phyloP scores from a whole-genome alignment of 2,797 vertebrate genomes.

The Cercopithecus neglectus region DNA sequence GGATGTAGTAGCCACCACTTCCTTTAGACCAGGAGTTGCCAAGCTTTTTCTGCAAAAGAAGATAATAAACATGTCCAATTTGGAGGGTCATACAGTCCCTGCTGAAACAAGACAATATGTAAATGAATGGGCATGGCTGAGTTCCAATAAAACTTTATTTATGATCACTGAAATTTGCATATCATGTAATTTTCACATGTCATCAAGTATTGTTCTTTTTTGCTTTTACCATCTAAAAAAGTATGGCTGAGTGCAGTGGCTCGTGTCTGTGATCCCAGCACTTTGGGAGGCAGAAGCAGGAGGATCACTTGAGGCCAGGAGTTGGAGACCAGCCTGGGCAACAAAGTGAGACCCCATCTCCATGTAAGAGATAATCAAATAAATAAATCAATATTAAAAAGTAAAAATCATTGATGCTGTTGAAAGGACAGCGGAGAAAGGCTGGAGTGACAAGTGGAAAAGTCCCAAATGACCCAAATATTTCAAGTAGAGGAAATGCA shows the following conservation, averaged over 20 bases:
- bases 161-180: not conserved
- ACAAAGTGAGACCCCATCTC: not conserved
- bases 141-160: not conserved
- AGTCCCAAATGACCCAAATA: not conserved
- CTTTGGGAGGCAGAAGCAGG: not conserved
- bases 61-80: not conserved
- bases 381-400: not conserved
- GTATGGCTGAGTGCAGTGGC: not conserved
- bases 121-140: not conserved
- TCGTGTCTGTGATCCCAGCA: not conserved
- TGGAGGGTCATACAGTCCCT: not conserved
- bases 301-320: not conserved
- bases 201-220: not conserved
- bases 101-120: accelerated
- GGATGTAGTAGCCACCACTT: not conserved
- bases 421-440: not conserved
- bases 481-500: not conserved
- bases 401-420: not conserved
- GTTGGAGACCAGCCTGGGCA: not conserved
- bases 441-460: not conserved
- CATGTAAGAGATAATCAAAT: not conserved
- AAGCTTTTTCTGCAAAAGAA: not conserved
- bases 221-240: not conserved
- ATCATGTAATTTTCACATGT: not conserved
- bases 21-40: not conserved